These are phyloP conservation scores for Ameiurus melas DNA, from an alignment of 2,113 vertebrate species.

Conservation along the genomic window DNA sequence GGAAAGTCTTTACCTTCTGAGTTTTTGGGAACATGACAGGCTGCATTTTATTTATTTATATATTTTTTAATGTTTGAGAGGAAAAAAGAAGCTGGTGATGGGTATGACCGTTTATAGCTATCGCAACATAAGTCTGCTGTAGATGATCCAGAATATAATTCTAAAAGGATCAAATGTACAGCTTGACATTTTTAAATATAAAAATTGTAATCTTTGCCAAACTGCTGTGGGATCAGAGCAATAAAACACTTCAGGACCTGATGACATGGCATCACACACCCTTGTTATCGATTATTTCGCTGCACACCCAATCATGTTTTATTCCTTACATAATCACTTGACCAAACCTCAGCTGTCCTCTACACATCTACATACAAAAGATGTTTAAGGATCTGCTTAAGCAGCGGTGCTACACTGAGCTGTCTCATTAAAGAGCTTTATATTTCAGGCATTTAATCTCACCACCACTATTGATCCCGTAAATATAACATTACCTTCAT, in stretches of 20 bases:
- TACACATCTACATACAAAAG: conserved; percentile 26
- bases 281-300: not conserved
- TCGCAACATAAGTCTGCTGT: not conserved
- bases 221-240: not conserved
- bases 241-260: not conserved
- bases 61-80: no score
- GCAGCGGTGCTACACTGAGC: conserved; percentile 1
- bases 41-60: no score
- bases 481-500: conserved; percentile 53
- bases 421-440: conserved; percentile 40
- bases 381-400: conserved; percentile 29
- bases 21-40: no score
- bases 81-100: no score
- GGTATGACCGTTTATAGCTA: no score
- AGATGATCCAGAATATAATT: not conserved
- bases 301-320: not conserved
- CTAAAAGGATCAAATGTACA: not conserved
- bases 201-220: not conserved
- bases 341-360: conserved; percentile 1
- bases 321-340: not conserved
- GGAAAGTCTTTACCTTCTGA: no score
- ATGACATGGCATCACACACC: not conserved
- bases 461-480: conserved; percentile 46
- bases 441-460: conserved; percentile 46
- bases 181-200: not conserved